Percentiles rank a stretch among this genome's conserved stretches.
Conservation (phyloP, 2,888 invertebrate species). For the Pantelozetes paolii region DNA sequence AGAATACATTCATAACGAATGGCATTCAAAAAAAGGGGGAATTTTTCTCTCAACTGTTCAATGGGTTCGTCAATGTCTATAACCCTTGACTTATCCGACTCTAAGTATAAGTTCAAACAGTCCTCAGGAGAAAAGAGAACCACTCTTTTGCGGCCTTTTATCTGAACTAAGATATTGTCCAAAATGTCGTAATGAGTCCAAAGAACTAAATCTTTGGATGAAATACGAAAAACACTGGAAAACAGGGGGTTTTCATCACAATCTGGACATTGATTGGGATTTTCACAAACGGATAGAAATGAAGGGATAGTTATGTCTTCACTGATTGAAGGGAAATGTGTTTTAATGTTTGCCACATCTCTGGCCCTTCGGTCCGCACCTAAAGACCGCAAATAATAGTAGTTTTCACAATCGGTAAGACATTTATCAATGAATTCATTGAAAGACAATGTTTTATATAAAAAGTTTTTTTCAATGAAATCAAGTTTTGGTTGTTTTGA, state of each 20-base stretch:
- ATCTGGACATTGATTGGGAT: conserved; percentile 43
- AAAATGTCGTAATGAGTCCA: conserved; percentile 61
- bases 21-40: conserved; percentile 55
- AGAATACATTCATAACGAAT: conserved; percentile 53
- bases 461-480: conserved; percentile 58
- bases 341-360: conserved; percentile 56
- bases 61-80: conserved; percentile 57
- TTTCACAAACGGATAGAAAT: conserved; percentile 51
- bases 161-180: conserved; percentile 59
- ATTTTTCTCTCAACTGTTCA: conserved; percentile 49
- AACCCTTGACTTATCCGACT: conserved; percentile 58
- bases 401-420: conserved; percentile 50
- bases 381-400: conserved; percentile 55
- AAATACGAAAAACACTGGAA: conserved; percentile 58
- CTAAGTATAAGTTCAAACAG: conserved; percentile 56
- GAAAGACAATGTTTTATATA: conserved; percentile 56
- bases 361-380: conserved; percentile 56
- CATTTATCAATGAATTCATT: conserved; percentile 54
- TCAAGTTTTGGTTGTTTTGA: conserved; percentile 54
- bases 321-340: conserved; percentile 56
- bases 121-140: conserved; percentile 57
- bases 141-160: conserved; percentile 56
- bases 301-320: conserved; percentile 55
- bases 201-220: conserved; percentile 55
- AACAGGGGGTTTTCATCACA: conserved; percentile 52